Evolutionary conservation across 2,888 invertebrate species (phyloP).

Genomic region (Cybosia mesomella): DNA sequence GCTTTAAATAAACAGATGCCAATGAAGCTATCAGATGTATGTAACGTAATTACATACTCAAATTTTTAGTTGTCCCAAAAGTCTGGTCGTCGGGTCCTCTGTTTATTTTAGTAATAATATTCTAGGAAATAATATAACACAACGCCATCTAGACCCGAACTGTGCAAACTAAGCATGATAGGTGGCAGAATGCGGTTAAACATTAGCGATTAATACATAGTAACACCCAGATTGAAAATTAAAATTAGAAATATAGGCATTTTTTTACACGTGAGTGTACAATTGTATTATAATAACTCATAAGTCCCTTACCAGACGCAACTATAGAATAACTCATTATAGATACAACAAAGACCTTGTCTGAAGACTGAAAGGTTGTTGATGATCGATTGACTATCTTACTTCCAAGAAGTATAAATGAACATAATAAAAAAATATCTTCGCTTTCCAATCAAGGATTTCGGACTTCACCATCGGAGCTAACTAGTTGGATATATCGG

Average conservation of each 20-base stretch:
- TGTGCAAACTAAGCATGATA: background rate
- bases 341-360: slow-evolving; percentile 21
- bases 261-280: background rate
- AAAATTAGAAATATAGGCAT: background rate
- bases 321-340: slow-evolving; percentile 26
- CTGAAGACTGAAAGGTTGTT: slow-evolving; percentile 7
- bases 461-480: background rate
- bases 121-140: background rate
- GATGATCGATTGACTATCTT: background rate
- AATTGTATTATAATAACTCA: slow-evolving; percentile 19
- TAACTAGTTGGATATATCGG: background rate
- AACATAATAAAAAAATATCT: background rate
- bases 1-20: slow-evolving; percentile 25
- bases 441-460: background rate
- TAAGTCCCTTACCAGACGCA: slow-evolving; percentile 24
- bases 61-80: slow-evolving; percentile 10
- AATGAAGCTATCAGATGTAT: slow-evolving; percentile 28
- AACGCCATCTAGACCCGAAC: background rate
- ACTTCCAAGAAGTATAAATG: slow-evolving; percentile 16
- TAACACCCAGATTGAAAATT: background rate
- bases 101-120: slow-evolving; percentile 3
- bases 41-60: slow-evolving; percentile 13
- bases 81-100: slow-evolving; percentile 25
- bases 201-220: background rate
- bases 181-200: background rate